These are phyloP conservation scores for Adelphocoris suturalis DNA, from an alignment of 2,888 invertebrate species.

Conservation along the genomic window DNA sequence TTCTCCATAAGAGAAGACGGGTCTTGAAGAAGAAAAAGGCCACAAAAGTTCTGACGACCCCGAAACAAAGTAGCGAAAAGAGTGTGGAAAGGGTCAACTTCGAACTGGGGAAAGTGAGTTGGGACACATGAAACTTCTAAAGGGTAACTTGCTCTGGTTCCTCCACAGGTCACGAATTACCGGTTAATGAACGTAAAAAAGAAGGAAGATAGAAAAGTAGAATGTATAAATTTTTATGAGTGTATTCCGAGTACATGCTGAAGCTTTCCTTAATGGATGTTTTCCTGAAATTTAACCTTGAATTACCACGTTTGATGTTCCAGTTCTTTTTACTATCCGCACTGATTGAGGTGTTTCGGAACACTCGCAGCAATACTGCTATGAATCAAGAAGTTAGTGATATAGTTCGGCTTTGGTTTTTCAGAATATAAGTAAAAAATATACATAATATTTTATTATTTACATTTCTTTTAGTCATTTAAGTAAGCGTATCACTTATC, in stretches of 20 bases:
- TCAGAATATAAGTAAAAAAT: no score
- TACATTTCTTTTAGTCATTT: no score
- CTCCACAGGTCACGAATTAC: slow-evolving; percentile 32
- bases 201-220: background rate
- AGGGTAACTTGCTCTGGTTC: background rate
- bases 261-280: no score
- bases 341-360: no score
- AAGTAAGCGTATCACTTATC: no score
- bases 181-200: slow-evolving; percentile 1
- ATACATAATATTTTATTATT: no score
- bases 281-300: no score
- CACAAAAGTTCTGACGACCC: background rate
- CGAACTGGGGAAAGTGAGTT: slow-evolving; percentile 20
- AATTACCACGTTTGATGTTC: no score
- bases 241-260: background rate
- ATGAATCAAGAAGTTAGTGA: no score
- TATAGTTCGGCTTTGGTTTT: no score
- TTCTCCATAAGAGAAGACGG: slow-evolving; percentile 17
- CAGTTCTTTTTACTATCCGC: no score
- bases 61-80: background rate
- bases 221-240: background rate
- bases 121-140: slow-evolving; percentile 27
- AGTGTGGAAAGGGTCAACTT: background rate
- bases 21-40: background rate
- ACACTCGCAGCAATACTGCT: no score